Conservation (phyloP, 2,797 vertebrate species). For the Anisognathus igniventris region DNA sequence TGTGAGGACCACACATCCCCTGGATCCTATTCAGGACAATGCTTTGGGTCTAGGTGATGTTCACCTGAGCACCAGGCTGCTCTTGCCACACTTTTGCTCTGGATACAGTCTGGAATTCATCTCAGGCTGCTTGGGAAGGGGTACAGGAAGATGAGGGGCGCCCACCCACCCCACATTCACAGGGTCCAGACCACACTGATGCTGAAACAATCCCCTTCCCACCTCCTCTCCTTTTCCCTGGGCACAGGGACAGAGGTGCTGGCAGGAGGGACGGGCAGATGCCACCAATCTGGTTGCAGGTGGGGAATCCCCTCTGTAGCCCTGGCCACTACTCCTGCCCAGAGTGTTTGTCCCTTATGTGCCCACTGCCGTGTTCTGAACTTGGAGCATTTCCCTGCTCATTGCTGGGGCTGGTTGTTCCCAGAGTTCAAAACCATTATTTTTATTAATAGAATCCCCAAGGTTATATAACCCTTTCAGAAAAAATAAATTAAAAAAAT, state of each 20-base stretch:
- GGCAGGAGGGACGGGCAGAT: not conserved
- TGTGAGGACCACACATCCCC: not conserved
- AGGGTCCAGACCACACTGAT: not conserved
- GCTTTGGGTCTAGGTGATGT: not conserved
- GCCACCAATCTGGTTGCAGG: not conserved
- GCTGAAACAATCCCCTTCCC: not conserved
- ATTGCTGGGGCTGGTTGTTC: not conserved
- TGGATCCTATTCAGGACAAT: not conserved
- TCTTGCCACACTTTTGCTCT: not conserved
- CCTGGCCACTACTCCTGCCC: not conserved
- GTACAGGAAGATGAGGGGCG: not conserved
- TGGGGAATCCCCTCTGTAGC: not conserved
- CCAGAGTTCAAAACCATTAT: slow-evolving; percentile 52
- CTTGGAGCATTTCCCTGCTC: not conserved
- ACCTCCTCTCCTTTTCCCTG: not conserved
- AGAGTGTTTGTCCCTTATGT: not conserved
- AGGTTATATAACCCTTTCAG: slow-evolving; percentile 46
- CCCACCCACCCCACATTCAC: not conserved
- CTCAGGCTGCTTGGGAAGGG: not conserved
- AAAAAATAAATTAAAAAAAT: not conserved
- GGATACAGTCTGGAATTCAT: not conserved
- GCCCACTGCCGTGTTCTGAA: not conserved
- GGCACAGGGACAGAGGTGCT: not conserved
- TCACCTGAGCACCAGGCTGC: not conserved
- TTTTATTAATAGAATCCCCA: slow-evolving; percentile 68